Base-by-base conservation (phyloP, 2,113 vertebrate species). In the Gambusia holbrooki region DNA sequence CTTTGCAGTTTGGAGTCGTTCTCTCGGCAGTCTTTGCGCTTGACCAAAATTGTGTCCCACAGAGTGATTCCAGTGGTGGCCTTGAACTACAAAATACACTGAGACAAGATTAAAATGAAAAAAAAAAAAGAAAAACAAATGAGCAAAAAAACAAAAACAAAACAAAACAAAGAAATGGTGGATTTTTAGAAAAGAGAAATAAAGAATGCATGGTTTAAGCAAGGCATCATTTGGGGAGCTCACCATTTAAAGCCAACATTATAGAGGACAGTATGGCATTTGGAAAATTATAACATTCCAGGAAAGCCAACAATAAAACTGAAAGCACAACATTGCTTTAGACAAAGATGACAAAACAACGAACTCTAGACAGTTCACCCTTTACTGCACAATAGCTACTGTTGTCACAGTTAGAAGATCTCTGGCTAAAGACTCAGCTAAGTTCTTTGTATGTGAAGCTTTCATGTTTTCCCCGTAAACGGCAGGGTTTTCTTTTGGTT, bases 21-120 rank as follows among this genome's bases (percentile, higher is more conserved):
- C 32, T 83, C 88, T 84, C 76, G 42, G 13, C 29, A 86, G 69
- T 82, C 54, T 66, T 84, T 76, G 62, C 79, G 87, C 66, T 80
- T 77, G 79, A 88, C 77, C 83, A 83, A 81, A 79, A 80, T 64
- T 63, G 77, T 74, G 74, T 64, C 73, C 70, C 63, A 33, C n/a
- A 61, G 54, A 48, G 37, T 82, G 58, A 84, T 77, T 51, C 13
- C 29, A 22, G 29, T 15, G 22, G 37, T 28, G 66, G n/a, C 27
- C 15, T 40, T 45, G 42, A 48, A 11, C 25, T 62, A 25, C 68
- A 45, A 69, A 82, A 77, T 62, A 73, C 63, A 78, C 32, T 6
- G 51, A 40, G 7, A 33, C 13, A 28, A 62, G 40, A 35, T 1
- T 4, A 61, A 71, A 60, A n/a, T 12, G 25, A 9, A 69, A 33